Evolutionary conservation across 2,797 vertebrate genomes (phyloP).

Genomic region (Gobio occitaniae): DNA sequence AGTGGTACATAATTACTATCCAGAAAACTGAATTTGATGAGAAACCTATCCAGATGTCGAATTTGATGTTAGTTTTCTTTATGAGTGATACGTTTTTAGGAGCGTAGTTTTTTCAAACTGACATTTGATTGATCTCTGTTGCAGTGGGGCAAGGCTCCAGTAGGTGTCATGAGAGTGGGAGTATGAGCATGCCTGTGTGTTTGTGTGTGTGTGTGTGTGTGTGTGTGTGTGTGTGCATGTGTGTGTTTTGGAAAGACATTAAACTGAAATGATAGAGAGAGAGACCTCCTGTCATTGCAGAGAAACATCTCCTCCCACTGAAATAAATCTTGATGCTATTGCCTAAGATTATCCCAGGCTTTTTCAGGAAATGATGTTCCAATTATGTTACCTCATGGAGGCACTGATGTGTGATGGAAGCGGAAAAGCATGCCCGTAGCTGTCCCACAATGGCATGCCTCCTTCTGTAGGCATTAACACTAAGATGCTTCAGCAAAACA

Average conservation of each 20-base stretch:
- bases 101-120: neutral
- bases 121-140: slow-evolving; percentile 12
- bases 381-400: slow-evolving; percentile 53
- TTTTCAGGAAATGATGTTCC: slow-evolving; percentile 58
- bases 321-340: slow-evolving; percentile 52
- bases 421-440: slow-evolving; percentile 35
- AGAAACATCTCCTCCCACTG: slow-evolving; percentile 34
- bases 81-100: neutral
- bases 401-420: slow-evolving; percentile 52
- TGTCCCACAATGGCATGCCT: slow-evolving; percentile 43
- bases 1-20: neutral
- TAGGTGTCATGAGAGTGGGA: slow-evolving; percentile 58
- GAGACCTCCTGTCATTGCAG: slow-evolving; percentile 22
- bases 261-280: slow-evolving; percentile 55
- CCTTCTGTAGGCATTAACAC: slow-evolving; percentile 45
- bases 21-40: neutral
- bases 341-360: slow-evolving; percentile 45
- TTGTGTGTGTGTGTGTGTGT: slow-evolving; percentile 11
- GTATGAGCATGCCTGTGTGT: neutral
- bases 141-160: slow-evolving; percentile 30
- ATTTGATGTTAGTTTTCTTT: neutral
- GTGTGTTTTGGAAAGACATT: slow-evolving; percentile 37
- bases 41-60: neutral
- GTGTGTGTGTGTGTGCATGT: neutral
- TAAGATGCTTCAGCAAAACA: slow-evolving; percentile 49